Conservation (phyloP, 1,140 invertebrate genomes). For the Whitmania pigra region DNA sequence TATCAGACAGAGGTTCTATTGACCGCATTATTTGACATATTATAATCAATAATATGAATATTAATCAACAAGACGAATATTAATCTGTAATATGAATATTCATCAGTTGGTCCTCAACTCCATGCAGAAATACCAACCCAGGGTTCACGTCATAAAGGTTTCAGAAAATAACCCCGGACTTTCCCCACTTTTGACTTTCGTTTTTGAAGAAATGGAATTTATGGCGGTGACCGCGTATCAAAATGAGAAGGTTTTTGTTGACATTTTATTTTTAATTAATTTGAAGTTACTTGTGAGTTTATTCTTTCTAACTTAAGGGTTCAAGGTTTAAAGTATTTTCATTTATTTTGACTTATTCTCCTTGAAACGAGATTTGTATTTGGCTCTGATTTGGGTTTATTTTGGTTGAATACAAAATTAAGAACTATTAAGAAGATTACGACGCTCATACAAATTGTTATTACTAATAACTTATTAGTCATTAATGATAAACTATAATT, state of each 20-base stretch:
- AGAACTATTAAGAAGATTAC: slow-evolving; percentile 84
- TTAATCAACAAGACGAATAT: slow-evolving; percentile 61
- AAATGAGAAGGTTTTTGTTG: slow-evolving; percentile 50
- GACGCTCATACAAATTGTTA: too few species aligned
- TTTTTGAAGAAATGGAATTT: slow-evolving; percentile 91
- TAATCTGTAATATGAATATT: slow-evolving; percentile 46
- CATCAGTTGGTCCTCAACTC: slow-evolving; percentile 84
- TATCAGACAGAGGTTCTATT: too few species aligned
- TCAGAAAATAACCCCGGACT: slow-evolving; percentile 39
- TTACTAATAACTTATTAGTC: too few species aligned
- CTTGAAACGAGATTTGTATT: too few species aligned
- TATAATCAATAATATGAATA: slow-evolving; percentile 97
- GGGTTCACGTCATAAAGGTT: slow-evolving; percentile 67
- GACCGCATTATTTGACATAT: slow-evolving; percentile 50
- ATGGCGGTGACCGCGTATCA: slow-evolving; percentile 77
- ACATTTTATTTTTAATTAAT: too few species aligned
- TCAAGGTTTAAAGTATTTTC: too few species aligned
- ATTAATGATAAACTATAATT: slow-evolving; percentile 5
- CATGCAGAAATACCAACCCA: slow-evolving; percentile 95
- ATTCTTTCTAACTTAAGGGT: too few species aligned
- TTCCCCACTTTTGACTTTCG: slow-evolving; percentile 56
- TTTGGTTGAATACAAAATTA: slow-evolving; percentile 52
- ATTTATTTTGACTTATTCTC: too few species aligned
- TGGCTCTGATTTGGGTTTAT: too few species aligned
- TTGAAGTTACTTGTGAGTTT: too few species aligned